phyloP scores from a whole-genome alignment of 2,797 vertebrate genomes.

The Danionella dracula region DNA sequence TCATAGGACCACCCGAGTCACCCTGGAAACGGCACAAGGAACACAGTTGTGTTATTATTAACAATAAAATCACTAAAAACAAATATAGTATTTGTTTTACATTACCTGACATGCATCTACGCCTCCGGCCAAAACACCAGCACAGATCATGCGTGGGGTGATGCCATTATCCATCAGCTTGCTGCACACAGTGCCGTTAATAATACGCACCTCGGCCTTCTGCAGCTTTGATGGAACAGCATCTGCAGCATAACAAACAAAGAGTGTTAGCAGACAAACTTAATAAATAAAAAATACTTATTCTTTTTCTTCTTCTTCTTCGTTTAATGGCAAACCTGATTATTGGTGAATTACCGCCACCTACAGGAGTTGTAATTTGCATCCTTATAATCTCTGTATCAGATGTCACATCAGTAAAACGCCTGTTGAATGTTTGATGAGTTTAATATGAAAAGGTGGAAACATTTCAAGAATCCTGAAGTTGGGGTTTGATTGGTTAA shows the following conservation, averaged over 20 bases:
- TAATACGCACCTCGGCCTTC: slow-evolving; percentile 86
- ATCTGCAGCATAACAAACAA: slow-evolving; percentile 55
- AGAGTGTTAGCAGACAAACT: not conserved
- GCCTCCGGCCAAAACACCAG: slow-evolving; percentile 82
- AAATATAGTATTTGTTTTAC: not conserved
- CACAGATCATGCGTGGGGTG: slow-evolving; percentile 86
- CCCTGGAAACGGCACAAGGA: slow-evolving; percentile 65
- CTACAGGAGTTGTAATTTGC: too few relatives aligned
- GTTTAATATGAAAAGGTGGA: too few relatives aligned
- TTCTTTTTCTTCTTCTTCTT: too few relatives aligned
- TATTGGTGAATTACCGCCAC: too few relatives aligned
- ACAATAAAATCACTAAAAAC: not conserved
- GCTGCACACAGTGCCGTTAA: slow-evolving; percentile 77
- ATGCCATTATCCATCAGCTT: slow-evolving; percentile 69
- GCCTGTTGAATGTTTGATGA: too few relatives aligned
- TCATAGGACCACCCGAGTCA: slow-evolving; percentile 88
- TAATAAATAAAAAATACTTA: too few relatives aligned
- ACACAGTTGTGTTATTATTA: not conserved
- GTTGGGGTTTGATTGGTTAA: too few relatives aligned
- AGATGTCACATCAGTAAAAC: too few relatives aligned
- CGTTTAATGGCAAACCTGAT: too few relatives aligned
- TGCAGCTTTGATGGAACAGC: slow-evolving; percentile 72
- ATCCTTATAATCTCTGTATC: too few relatives aligned
- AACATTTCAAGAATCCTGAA: too few relatives aligned
- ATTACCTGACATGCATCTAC: slow-evolving; percentile 92